A percentile compares a stretch with the other conserved stretches of the same genome.
These are phyloP conservation scores for Saccostrea cuccullata DNA, from an alignment of 1,140 invertebrate species.

Conservation along the genomic window DNA sequence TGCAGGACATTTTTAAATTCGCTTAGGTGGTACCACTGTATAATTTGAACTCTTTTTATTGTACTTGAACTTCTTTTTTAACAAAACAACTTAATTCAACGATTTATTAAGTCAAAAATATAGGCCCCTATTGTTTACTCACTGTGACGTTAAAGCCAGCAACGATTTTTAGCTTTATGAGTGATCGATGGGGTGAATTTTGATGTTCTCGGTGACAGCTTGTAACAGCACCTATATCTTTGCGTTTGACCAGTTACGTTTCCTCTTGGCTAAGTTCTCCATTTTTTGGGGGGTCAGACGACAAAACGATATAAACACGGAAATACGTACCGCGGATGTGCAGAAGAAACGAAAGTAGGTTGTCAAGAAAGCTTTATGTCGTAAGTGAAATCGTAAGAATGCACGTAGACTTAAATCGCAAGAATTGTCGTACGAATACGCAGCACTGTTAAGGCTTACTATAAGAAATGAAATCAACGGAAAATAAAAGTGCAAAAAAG, in stretches of 20 bases:
- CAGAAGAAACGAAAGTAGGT: conserved; percentile 8
- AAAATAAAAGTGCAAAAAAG: too few relatives aligned
- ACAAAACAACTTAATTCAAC: not conserved
- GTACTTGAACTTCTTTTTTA: not conserved
- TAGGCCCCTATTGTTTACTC: not conserved
- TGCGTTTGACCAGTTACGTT: not conserved
- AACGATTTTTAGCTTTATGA: not conserved
- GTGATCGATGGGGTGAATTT: not conserved
- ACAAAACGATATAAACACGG: not conserved
- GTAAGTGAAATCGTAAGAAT: conserved; percentile 13
- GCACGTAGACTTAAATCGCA: not conserved
- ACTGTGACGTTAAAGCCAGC: not conserved
- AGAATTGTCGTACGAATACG: not conserved
- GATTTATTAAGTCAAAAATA: not conserved
- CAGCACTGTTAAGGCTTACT: too few relatives aligned
- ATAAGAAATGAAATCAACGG: too few relatives aligned
- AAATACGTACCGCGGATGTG: not conserved
- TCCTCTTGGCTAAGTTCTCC: not conserved
- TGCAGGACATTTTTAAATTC: not conserved
- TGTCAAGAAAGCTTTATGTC: conserved; percentile 30
- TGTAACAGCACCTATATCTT: not conserved
- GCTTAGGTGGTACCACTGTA: not conserved
- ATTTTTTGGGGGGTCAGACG: not conserved
- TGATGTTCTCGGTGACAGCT: not conserved
- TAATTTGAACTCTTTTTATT: not conserved